Percentiles rank a stretch among this genome's conserved stretches.
Evolutionary conservation across 1,140 invertebrate genomes (phyloP).

Genomic region (Yoshiicerus persimilis): DNA sequence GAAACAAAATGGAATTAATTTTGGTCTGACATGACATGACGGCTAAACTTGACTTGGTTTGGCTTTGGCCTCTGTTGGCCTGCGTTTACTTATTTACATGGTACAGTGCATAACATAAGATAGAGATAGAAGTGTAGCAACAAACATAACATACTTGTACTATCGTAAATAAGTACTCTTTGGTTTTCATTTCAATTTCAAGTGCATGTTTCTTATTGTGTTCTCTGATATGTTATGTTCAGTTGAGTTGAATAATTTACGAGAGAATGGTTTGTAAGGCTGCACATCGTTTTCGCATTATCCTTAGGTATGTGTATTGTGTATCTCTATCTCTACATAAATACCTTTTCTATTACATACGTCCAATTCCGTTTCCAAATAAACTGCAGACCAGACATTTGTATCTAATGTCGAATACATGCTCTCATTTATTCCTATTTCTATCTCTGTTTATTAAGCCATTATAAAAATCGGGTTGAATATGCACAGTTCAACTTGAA

Average conservation of each 20-base stretch:
- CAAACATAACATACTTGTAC: not conserved
- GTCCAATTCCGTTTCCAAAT: not conserved
- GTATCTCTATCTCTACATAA: not conserved
- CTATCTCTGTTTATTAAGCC: not conserved
- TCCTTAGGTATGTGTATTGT: not conserved
- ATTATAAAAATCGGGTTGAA: not conserved
- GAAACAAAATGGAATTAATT: not conserved
- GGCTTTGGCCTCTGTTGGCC: not conserved
- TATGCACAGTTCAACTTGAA: not conserved
- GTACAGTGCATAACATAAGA: not conserved
- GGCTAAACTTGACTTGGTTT: not conserved
- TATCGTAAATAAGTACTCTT: not conserved
- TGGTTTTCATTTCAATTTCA: not conserved
- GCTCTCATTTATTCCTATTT: not conserved
- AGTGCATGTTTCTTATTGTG: not conserved
- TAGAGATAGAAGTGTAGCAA: not conserved
- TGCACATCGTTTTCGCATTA: not conserved
- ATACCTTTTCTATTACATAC: not conserved
- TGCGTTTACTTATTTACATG: not conserved
- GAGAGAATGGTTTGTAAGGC: not conserved
- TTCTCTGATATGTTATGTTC: not conserved
- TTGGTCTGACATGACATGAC: slow-evolving; percentile 18
- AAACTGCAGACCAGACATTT: no score
- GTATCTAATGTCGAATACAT: not conserved
- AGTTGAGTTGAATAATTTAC: not conserved